Percentiles rank a stretch among this genome's conserved stretches.
These are phyloP conservation scores for Drosophila athabasca DNA, from an alignment of 1,140 invertebrate species.

Conservation along the genomic window DNA sequence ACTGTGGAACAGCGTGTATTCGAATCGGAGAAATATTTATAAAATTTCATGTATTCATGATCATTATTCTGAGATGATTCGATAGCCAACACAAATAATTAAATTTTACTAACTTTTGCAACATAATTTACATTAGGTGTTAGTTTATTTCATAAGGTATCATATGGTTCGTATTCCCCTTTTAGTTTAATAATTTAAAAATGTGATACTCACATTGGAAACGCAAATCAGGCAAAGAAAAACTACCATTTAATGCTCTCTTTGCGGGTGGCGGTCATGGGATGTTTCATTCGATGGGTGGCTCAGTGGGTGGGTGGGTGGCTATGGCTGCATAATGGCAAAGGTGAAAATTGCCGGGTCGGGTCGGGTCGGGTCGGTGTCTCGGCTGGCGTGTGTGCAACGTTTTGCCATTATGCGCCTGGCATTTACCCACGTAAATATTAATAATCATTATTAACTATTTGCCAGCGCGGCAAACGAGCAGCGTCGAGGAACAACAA, in stretches of 20 bases:
- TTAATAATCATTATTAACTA: constrained; percentile 72
- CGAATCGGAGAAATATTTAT: too few species aligned
- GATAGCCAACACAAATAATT: too few species aligned
- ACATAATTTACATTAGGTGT: too few species aligned
- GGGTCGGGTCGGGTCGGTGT: constrained; percentile 29
- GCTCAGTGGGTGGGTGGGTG: constrained; percentile 36
- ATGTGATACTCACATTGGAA: too few species aligned
- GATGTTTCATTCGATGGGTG: background rate
- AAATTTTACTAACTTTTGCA: too few species aligned
- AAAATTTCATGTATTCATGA: too few species aligned
- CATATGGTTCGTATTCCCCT: too few species aligned
- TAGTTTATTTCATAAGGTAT: too few species aligned
- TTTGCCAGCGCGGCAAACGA: constrained; percentile 30
- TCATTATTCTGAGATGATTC: too few species aligned
- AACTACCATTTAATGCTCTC: constrained; percentile 21
- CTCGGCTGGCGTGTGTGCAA: constrained; percentile 24
- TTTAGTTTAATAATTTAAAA: too few species aligned
- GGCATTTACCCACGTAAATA: constrained; percentile 45
- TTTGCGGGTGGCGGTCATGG: background rate
- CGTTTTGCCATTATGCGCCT: constrained; percentile 47
- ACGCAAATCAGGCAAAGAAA: too few species aligned
- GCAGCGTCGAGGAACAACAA: constrained; percentile 3
- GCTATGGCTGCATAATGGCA: constrained; percentile 41
- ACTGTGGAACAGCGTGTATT: too few species aligned
- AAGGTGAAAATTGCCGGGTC: constrained; percentile 42